Evolutionary conservation across 2,797 vertebrate genomes (phyloP).

Genomic region (Silurus aristotelis): DNA sequence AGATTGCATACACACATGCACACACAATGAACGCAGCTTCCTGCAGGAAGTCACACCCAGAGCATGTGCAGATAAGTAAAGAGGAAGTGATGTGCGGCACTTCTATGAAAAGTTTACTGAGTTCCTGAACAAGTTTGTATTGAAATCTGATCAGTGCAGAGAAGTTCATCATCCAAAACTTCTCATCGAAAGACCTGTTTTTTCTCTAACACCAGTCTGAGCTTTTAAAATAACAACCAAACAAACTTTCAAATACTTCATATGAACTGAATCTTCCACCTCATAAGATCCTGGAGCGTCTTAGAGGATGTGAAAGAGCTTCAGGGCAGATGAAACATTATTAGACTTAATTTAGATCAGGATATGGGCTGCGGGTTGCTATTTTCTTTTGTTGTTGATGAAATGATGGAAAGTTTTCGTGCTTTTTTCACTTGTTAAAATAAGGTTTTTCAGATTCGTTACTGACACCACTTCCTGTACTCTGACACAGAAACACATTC

Average conservation of each 20-base stretch:
- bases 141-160: background rate
- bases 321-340: background rate
- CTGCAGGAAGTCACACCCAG: slow-evolving; percentile 42
- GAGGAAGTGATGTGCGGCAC: slow-evolving; percentile 46
- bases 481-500: background rate
- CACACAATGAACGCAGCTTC: background rate
- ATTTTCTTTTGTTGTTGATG: background rate
- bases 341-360: background rate
- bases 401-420: no score
- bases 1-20: background rate
- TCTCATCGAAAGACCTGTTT: background rate
- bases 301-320: background rate
- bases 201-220: background rate
- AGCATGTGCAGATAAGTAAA: slow-evolving; percentile 2
- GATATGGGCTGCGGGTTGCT: background rate
- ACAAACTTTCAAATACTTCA: no score
- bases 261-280: background rate
- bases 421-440: background rate
- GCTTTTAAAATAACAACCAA: background rate
- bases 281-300: background rate
- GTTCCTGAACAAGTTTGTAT: background rate
- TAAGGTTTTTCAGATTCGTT: background rate
- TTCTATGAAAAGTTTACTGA: background rate
- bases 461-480: slow-evolving; percentile 6
- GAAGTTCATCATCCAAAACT: background rate